These are phyloP conservation scores for Notodonta dromedarius DNA, from an alignment of 2,888 invertebrate genomes.

Conservation along the genomic window DNA sequence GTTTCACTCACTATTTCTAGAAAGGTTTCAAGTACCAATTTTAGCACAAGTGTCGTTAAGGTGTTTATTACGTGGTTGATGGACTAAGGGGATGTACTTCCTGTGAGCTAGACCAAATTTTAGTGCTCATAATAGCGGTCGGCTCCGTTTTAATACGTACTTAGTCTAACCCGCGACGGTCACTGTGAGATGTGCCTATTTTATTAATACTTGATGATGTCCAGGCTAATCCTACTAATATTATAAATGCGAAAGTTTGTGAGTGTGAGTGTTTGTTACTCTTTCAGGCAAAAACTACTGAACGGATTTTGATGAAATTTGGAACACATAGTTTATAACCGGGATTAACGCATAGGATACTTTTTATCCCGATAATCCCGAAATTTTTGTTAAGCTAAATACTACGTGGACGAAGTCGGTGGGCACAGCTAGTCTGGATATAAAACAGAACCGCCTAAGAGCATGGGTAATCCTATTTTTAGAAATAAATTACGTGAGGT, in stretches of 20 bases:
- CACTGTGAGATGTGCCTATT: conserved; percentile 1
- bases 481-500: no score
- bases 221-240: conserved; percentile 3
- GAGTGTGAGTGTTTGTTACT: no score
- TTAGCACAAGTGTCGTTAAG: conserved; percentile 44
- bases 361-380: no score
- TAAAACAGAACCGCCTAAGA: conserved; percentile 7
- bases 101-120: conserved; percentile 22
- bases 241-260: no score
- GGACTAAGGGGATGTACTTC: conserved; percentile 24
- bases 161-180: background rate
- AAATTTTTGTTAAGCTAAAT: no score
- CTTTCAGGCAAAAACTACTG: no score
- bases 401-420: no score
- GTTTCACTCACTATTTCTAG: background rate
- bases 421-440: no score
- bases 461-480: background rate
- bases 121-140: conserved; percentile 13
- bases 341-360: no score
- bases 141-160: conserved; percentile 13
- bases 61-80: conserved; percentile 42
- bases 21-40: conserved; percentile 10
- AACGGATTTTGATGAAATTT: no score
- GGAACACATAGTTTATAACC: no score
- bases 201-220: conserved; percentile 2